Conservation (phyloP, 2,113 vertebrate species). For the Xenotilapia caudafasciata region DNA sequence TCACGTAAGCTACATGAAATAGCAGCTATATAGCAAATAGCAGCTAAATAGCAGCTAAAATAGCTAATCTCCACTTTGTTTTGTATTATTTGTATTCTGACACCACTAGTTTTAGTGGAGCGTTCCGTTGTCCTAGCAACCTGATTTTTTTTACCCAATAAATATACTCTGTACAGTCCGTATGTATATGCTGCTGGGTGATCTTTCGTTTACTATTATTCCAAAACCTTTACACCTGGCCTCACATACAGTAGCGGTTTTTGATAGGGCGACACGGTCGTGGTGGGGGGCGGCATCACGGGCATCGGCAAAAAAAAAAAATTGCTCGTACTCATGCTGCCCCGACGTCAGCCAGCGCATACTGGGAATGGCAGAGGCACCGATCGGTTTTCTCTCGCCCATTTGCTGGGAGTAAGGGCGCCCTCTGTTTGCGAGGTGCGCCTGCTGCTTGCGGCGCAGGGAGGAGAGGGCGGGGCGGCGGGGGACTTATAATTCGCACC, state of each 20-base stretch:
- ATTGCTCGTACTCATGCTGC: too few relatives aligned
- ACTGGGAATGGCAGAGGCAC: fast-evolving
- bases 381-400: too few relatives aligned
- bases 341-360: too few relatives aligned
- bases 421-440: too few relatives aligned
- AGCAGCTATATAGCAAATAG: background rate
- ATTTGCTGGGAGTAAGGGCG: too few relatives aligned
- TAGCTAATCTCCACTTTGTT: background rate
- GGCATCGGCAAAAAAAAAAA: background rate
- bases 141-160: background rate
- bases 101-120: background rate
- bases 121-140: background rate
- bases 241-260: background rate
- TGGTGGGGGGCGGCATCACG: background rate
- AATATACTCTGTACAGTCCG: background rate
- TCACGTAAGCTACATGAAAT: background rate
- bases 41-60: background rate
- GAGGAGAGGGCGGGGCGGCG: too few relatives aligned
- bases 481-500: too few relatives aligned
- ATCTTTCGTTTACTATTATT: background rate
- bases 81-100: background rate
- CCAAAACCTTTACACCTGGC: background rate
- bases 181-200: background rate
- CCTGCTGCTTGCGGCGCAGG: too few relatives aligned
- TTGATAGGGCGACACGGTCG: background rate